These are phyloP conservation scores for Epinephelus fuscoguttatus DNA, from an alignment of 2,113 vertebrate genomes.

Conservation along the genomic window DNA sequence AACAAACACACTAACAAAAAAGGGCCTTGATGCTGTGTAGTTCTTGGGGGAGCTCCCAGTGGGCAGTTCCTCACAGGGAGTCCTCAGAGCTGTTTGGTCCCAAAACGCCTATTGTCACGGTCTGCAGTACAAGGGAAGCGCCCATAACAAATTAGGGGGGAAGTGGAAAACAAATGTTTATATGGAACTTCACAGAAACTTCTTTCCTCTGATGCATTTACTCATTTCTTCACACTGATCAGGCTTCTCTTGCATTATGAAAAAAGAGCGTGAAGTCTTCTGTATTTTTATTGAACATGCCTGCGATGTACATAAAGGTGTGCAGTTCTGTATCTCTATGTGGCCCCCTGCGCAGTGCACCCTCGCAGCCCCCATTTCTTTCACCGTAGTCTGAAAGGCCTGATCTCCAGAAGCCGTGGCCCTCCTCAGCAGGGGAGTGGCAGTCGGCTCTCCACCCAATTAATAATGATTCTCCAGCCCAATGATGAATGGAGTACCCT, in stretches of 20 bases:
- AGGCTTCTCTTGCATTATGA: not conserved
- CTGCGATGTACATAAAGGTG: constrained; percentile 44
- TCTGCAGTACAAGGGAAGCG: not conserved
- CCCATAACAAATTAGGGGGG: not conserved
- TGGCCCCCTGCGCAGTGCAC: constrained; percentile 41
- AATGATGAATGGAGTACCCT: constrained; percentile 86
- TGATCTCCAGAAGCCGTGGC: constrained; percentile 70
- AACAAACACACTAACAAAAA: no score
- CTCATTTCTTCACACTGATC: not conserved
- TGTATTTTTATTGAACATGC: not conserved
- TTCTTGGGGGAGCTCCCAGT: no score
- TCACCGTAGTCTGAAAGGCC: constrained; percentile 57
- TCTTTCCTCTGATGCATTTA: not conserved
- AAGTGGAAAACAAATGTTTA: not conserved
- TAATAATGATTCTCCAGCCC: constrained; percentile 84
- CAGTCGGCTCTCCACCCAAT: constrained; percentile 82
- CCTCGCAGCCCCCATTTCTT: constrained; percentile 58
- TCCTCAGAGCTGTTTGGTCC: no score
- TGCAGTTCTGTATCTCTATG: constrained; percentile 39
- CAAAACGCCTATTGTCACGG: not conserved
- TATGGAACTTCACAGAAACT: not conserved
- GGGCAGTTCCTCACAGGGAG: no score
- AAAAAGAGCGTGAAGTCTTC: not conserved
- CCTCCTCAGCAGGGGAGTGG: constrained; percentile 82
- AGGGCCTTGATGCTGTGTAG: no score